These are phyloP conservation scores for Andrena cerasifolii DNA, from an alignment of 1,140 invertebrate species.

Conservation along the genomic window DNA sequence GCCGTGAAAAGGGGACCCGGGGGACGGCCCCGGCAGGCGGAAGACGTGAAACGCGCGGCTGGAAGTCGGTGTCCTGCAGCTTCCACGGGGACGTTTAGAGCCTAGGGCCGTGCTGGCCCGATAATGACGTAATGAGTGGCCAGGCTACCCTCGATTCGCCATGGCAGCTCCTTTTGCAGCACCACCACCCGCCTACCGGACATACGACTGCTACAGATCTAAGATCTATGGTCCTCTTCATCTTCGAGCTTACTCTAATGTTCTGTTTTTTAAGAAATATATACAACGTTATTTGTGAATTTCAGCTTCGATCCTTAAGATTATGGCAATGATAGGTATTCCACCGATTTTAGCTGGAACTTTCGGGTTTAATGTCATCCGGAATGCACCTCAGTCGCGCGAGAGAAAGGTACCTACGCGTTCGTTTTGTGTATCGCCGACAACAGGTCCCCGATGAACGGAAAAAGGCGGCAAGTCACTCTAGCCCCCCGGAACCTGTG, in stretches of 20 bases:
- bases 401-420: too few relatives aligned
- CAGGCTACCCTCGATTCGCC: conserved; percentile 46
- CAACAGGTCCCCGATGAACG: too few relatives aligned
- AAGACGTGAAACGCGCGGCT: conserved; percentile 16
- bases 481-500: conserved; percentile 46
- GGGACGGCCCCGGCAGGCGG: not conserved
- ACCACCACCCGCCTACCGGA: too few relatives aligned
- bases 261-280: too few relatives aligned
- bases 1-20: conserved; percentile 18
- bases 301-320: too few relatives aligned
- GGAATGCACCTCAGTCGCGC: too few relatives aligned
- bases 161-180: not conserved
- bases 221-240: too few relatives aligned
- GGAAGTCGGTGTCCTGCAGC: conserved; percentile 13
- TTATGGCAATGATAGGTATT: not conserved
- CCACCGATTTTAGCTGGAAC: not conserved
- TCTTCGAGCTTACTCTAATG: too few relatives aligned
- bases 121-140: conserved; percentile 58
- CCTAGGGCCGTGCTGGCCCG: conserved; percentile 1
- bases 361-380: too few relatives aligned
- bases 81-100: not conserved
- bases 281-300: too few relatives aligned
- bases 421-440: too few relatives aligned
- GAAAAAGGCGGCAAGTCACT: not conserved
- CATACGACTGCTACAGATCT: too few relatives aligned